These are phyloP conservation scores for Drosophila prolongata DNA, from an alignment of 2,888 invertebrate species.

Conservation along the genomic window DNA sequence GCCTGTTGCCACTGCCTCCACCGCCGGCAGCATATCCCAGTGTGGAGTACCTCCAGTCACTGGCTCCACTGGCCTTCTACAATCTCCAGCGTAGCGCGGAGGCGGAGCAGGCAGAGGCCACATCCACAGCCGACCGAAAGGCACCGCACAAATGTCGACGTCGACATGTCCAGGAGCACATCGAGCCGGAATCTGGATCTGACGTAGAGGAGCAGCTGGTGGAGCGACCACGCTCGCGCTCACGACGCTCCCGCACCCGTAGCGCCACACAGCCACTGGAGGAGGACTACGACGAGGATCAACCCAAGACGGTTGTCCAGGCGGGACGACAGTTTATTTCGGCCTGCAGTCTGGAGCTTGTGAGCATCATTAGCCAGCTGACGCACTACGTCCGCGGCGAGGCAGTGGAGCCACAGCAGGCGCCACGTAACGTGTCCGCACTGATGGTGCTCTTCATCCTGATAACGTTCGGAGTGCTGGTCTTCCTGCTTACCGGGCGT, in stretches of 20 bases:
- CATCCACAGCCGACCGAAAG: constrained; percentile 61
- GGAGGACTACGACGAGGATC: constrained; percentile 80
- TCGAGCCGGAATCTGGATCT: constrained; percentile 56
- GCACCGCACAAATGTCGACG: constrained; percentile 85
- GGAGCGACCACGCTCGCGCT: constrained; percentile 85
- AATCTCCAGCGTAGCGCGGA: constrained; percentile 83
- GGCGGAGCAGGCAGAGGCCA: constrained; percentile 82
- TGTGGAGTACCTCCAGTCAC: constrained; percentile 85
- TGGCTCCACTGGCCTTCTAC: constrained; percentile 85
- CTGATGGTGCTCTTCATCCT: constrained; percentile 92
- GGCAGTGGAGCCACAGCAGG: constrained; percentile 74
- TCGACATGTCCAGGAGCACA: constrained; percentile 84
- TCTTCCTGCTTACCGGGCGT: constrained; percentile 90
- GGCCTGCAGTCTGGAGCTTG: constrained; percentile 88
- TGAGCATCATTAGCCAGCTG: constrained; percentile 88
- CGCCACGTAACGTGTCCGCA: constrained; percentile 89
- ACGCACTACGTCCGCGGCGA: constrained; percentile 86
- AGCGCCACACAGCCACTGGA: constrained; percentile 84
- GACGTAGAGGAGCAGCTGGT: constrained; percentile 85
- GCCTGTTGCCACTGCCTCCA: constrained; percentile 85
- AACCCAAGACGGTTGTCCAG: constrained; percentile 88
- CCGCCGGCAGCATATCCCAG: constrained; percentile 85
- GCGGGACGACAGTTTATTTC: constrained; percentile 89
- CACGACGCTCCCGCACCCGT: constrained; percentile 77
- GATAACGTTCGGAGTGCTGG: constrained; percentile 90